phyloP scores from a whole-genome alignment of 2,888 invertebrate genomes.

The Philereme transversata region DNA sequence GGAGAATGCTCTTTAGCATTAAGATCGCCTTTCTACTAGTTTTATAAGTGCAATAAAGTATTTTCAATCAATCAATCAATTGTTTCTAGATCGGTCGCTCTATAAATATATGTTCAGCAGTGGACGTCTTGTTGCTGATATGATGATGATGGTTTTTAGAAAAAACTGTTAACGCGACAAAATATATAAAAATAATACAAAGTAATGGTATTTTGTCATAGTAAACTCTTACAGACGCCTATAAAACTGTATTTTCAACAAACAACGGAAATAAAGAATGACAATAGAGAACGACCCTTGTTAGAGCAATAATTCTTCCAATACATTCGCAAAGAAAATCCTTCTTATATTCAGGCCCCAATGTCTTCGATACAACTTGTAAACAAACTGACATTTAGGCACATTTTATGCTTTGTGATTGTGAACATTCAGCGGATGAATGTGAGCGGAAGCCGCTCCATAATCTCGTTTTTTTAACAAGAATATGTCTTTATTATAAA shows the following conservation, averaged over 20 bases:
- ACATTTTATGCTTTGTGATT: constrained; percentile 13
- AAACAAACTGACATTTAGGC: constrained; percentile 31
- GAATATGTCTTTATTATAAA: too few relatives aligned
- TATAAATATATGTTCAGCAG: too few relatives aligned
- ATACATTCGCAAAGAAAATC: constrained; percentile 19
- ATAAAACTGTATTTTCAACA: constrained; percentile 17
- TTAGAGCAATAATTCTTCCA: constrained; percentile 19
- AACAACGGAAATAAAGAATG: constrained; percentile 26
- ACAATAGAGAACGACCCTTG: constrained; percentile 14
- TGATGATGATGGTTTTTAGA: too few relatives aligned
- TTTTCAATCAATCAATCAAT: too few relatives aligned
- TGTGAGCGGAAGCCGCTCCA: neutral
- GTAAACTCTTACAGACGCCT: neutral
- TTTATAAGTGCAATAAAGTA: too few relatives aligned
- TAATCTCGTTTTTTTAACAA: neutral
- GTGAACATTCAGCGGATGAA: constrained; percentile 13
- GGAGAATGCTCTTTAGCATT: too few relatives aligned
- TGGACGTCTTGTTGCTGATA: too few relatives aligned
- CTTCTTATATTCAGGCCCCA: constrained; percentile 12
- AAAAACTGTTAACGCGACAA: too few relatives aligned
- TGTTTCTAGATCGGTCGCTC: too few relatives aligned
- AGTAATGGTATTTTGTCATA: too few relatives aligned
- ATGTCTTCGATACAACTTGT: constrained; percentile 28
- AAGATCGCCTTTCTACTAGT: too few relatives aligned
- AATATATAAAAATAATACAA: too few relatives aligned